Base-by-base conservation (phyloP, 2,888 invertebrate genomes). In the Crocallis elinguaria region DNA sequence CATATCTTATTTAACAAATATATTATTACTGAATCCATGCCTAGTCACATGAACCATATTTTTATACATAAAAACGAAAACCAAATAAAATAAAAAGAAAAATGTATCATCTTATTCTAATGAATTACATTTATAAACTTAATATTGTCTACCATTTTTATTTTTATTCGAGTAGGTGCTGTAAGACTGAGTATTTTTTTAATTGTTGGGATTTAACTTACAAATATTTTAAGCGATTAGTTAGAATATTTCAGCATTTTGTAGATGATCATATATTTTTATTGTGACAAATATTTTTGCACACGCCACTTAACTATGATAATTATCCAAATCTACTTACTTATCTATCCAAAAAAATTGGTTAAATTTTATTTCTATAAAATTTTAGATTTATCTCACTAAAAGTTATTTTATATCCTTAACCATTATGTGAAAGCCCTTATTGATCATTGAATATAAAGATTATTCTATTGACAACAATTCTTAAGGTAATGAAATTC, bases 141-240 rank as follows among this genome's bases (percentile, higher is more conserved):
- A 51, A 54, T 41, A 58, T 52, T 54, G 37, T 54, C 56, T 54
- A 62, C 55, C 62, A 5, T 57, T 64, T 57, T 57, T 67, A 44
- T 50, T 48, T 30, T 55, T 59, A 57, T 54, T 71, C 54, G 64
- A 66, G 61, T 55, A 61, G 11, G 1, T 11, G 3, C 57, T 43
- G 67, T 60, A 71, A 75, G 75, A 72, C 73, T 75, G 73, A 73
- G 54, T 67, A 65, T 61, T 60, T 64, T 66, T 66, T 65, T 64
- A 63, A 51, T 53, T 50, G 50, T 62, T 64, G 54, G 57, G 39
- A 48, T 55, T 63, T 62, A 54, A 44, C 27, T 53, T 57, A 44
- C 27, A 46, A 39, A 52, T 21, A 49, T 51, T 48, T 50, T 57
- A 60, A 57, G 51, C 29, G 35, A 42, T 52, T 51, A 51, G 49